A percentile compares a stretch with the other conserved stretches of the same genome.
Evolutionary conservation across 1,140 invertebrate genomes (phyloP).

Genomic region (Phthorimaea operculella): DNA sequence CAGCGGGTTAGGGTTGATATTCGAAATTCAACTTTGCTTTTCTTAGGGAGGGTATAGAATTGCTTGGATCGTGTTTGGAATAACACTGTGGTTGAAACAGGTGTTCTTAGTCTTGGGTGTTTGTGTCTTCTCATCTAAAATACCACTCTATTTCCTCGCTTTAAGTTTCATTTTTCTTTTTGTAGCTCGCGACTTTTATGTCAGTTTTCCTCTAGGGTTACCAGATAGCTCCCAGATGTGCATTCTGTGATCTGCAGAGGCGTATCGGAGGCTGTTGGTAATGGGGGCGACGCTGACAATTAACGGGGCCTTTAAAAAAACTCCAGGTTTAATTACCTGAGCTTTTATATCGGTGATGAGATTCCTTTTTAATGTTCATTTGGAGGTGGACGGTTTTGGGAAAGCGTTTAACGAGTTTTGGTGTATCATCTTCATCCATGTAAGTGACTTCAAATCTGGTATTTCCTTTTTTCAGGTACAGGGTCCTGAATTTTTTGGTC

Average conservation of each 20-base stretch:
- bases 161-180: too few relatives aligned
- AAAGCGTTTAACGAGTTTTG: too few relatives aligned
- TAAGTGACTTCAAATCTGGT: too few relatives aligned
- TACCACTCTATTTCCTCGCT: constrained; percentile 2
- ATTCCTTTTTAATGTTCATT: too few relatives aligned
- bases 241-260: constrained; percentile 43
- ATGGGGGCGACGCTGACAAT: constrained; percentile 45
- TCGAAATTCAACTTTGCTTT: constrained; percentile 23
- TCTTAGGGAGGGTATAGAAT: constrained; percentile 15
- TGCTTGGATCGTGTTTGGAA: constrained; percentile 17
- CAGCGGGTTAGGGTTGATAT: constrained; percentile 13
- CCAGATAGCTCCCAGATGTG: constrained; percentile 64
- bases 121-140: constrained; percentile 9
- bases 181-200: background rate
- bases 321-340: background rate
- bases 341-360: too few relatives aligned
- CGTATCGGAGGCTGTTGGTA: constrained; percentile 37
- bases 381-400: too few relatives aligned
- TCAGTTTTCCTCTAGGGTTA: background rate
- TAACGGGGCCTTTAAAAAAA: constrained; percentile 26
- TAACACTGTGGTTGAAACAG: constrained; percentile 60
- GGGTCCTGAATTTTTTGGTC: too few relatives aligned
- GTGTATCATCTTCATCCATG: too few relatives aligned
- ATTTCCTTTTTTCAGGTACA: too few relatives aligned
- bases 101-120: constrained; percentile 53